Percentiles rank a stretch among this genome's conserved stretches.
Evolutionary conservation across 2,113 vertebrate genomes (phyloP).

Genomic region (Cricetomys ansorgei): DNA sequence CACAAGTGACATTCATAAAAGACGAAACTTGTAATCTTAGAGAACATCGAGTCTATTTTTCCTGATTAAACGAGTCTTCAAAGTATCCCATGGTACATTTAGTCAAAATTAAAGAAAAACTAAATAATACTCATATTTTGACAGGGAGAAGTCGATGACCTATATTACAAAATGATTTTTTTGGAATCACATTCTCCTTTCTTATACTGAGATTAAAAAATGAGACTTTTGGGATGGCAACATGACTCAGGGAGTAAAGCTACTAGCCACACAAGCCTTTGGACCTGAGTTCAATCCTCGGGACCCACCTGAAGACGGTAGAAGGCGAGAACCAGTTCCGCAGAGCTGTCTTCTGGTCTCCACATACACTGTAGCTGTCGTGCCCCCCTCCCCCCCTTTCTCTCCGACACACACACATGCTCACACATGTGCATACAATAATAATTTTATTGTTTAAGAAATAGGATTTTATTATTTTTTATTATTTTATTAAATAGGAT

Average conservation of each 20-base stretch:
- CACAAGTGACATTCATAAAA: neutral
- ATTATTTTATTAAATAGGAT: neutral
- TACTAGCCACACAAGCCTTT: neutral
- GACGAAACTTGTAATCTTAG: neutral
- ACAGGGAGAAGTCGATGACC: neutral
- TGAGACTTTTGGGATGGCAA: neutral
- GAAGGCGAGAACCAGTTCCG: neutral
- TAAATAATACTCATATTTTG: neutral
- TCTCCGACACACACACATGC: neutral
- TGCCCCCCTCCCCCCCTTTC: fast-evolving
- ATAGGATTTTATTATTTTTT: neutral
- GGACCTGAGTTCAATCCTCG: neutral
- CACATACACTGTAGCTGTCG: neutral
- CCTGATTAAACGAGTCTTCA: neutral
- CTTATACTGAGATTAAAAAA: neutral
- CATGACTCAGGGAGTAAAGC: neutral
- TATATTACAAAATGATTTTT: neutral
- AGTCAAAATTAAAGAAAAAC: neutral
- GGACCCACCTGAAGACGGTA: neutral
- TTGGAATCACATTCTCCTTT: neutral
- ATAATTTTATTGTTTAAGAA: neutral
- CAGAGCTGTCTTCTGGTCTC: neutral
- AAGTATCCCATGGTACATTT: neutral
- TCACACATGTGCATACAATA: neutral
- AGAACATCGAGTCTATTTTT: neutral